Base-by-base conservation (phyloP, 2,888 invertebrate species). In the Clusia tigrina region DNA sequence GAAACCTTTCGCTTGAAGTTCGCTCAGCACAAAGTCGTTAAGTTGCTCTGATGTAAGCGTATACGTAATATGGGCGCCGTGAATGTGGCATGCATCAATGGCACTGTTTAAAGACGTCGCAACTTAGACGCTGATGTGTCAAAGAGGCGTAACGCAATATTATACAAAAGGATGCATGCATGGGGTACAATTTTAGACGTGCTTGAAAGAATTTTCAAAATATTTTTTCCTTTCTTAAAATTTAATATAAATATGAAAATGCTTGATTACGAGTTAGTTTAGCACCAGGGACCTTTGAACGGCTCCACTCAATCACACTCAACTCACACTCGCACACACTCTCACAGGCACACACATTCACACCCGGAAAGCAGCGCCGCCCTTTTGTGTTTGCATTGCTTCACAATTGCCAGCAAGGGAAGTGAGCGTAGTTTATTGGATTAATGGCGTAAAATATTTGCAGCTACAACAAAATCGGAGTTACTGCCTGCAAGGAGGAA, bases 1-100 rank as follows among this genome's bases (percentile, higher is more conserved):
- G 22, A 48, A 22, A 48, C 48, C 48, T 48, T 48, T 48, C 22
- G 48, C 20, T 22, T 48, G 48, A 48, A 48, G 48, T 48, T 48
- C 18, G 20, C 22, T 48, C 15, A 6, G 42, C 20, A 48, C 22
- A 15, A 42, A 42, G 20, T 22, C 22, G 22, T 20, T 20, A 48
- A 48, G 20, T 3, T 48, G 20, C 9, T 42, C 3, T n/a, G 6
- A 5, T 48, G 48, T 22, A 15, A 9, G 24, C n/a, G 25, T 2
- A 46, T 25, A 37, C 25, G 10, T 46, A 15, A 15, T 20, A 52
- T 22, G 24, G 10, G 17, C 48, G 12, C 5, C 18, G 18, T 48
- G 22, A 18, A 15, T 20, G 20, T 20, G 42, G 12, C n/a, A n/a
- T n/a, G n/a, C n/a, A n/a, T n/a, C n/a, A n/a, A n/a, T 42, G 42